These are phyloP conservation scores for Harmothoe impar DNA, from an alignment of 2,888 invertebrate genomes.

Conservation along the genomic window DNA sequence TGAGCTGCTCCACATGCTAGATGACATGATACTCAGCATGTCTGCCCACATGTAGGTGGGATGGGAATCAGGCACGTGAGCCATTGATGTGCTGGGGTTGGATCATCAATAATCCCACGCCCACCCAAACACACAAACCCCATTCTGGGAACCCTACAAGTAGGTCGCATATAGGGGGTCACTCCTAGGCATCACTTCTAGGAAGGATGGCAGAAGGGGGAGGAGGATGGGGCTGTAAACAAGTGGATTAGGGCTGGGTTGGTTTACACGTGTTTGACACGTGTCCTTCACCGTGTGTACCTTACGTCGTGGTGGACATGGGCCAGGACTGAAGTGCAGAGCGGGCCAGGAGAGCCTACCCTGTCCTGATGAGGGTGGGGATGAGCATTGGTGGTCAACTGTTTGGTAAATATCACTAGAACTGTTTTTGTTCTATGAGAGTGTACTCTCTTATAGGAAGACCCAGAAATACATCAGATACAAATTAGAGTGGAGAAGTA, in stretches of 20 bases:
- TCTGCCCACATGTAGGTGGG: neutral
- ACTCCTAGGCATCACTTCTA: neutral
- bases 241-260: neutral
- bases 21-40: neutral
- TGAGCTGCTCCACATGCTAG: neutral
- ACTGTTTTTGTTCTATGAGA: neutral
- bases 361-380: neutral
- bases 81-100: too few relatives aligned
- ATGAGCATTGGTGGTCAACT: neutral
- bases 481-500: too few relatives aligned
- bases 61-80: too few relatives aligned
- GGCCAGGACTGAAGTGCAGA: neutral
- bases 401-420: neutral
- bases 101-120: neutral
- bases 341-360: neutral
- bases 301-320: neutral
- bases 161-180: neutral
- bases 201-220: neutral
- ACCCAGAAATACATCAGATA: too few relatives aligned
- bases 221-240: neutral
- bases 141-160: neutral
- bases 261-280: conserved; percentile 5
- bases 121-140: neutral
- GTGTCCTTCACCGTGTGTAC: neutral
- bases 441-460: too few relatives aligned